phyloP scores from a whole-genome alignment of 2,797 vertebrate species.

The Nothura maculosa region DNA sequence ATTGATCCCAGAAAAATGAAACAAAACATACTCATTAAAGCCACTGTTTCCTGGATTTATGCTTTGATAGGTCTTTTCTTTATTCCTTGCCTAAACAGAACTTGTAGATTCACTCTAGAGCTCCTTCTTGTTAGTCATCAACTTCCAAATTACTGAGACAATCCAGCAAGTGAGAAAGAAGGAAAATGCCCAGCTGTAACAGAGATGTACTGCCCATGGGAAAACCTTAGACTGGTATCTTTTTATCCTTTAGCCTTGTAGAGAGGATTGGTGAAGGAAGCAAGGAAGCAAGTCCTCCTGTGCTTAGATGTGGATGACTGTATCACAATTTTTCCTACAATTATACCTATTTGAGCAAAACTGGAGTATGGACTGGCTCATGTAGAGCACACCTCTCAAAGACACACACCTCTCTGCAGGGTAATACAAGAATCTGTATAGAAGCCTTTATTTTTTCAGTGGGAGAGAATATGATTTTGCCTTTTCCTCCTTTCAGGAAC shows the following conservation, averaged over 20 bases:
- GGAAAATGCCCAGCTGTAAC: rapidly evolving
- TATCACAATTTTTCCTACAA: neutral
- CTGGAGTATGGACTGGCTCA: neutral
- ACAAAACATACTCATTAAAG: neutral
- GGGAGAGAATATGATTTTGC: neutral
- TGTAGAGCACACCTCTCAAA: neutral
- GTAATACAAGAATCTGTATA: neutral
- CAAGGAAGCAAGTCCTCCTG: neutral
- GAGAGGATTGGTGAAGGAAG: neutral
- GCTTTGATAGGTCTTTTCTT: neutral
- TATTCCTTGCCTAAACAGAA: neutral
- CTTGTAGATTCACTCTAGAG: neutral
- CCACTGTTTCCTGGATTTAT: neutral
- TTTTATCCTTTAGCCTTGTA: neutral
- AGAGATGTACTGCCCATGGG: rapidly evolving
- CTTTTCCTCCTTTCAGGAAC: neutral
- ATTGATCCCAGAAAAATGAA: neutral
- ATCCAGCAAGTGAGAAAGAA: neutral
- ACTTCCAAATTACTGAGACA: neutral
- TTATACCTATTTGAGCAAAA: too few species aligned
- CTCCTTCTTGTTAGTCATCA: neutral
- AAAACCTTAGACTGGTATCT: neutral
- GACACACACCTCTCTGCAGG: neutral
- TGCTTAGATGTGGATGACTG: too few species aligned
- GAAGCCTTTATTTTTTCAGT: too few species aligned